Evolutionary conservation across 2,113 vertebrate genomes (phyloP), one percentile per base, ranked within the genome.

Genomic region (Chloropsis cyanopogon): DNA sequence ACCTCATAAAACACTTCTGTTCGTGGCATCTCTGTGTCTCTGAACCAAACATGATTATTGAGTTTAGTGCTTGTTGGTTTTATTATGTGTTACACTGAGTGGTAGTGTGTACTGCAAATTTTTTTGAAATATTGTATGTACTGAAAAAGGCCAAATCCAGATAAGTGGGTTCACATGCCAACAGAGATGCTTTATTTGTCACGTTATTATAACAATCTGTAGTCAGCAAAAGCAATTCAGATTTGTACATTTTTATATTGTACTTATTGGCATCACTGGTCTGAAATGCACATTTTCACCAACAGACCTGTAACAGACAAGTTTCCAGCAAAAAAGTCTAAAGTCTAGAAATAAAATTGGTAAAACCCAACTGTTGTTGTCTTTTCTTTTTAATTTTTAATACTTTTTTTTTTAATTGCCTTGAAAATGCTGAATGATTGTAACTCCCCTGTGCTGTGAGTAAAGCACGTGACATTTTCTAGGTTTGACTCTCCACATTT

Each of bases 211-310:
- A 95, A 96, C 95, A 97, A 97, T 96, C 97, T 97, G 87, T 97
- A 97, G 97, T 93, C 88, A 96, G 96, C 57, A 90, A 90, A 82
- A 97, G 96, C 96, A 80, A 97, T 95, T 96, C 94, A 96, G 95
- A 97, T 96, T 97, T 96, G 95, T 95, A 96, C 95, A 60, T 96
- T 94, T 96, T 95, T 82, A 95, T 97, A 95, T 96, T 95, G 96
- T 97, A 95, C 95, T 96, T 94, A 95, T 96, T 97, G 97, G 96
- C 97, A 97, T 97, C 97, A 97, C 96, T 97, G 98, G 98, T 98
- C 98, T 98, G 97, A 98, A 98, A 98, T 98, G 98, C 98, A 98
- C 98, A 98, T 98, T 97, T 98, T 97, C 97, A 97, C 97, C 96
- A 95, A 96, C 97, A 97, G 98, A 98, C 98, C 97, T 98, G 97